These are phyloP conservation scores for Melanotaenia pygmaea DNA, from an alignment of 2,797 vertebrate species.

Conservation along the genomic window DNA sequence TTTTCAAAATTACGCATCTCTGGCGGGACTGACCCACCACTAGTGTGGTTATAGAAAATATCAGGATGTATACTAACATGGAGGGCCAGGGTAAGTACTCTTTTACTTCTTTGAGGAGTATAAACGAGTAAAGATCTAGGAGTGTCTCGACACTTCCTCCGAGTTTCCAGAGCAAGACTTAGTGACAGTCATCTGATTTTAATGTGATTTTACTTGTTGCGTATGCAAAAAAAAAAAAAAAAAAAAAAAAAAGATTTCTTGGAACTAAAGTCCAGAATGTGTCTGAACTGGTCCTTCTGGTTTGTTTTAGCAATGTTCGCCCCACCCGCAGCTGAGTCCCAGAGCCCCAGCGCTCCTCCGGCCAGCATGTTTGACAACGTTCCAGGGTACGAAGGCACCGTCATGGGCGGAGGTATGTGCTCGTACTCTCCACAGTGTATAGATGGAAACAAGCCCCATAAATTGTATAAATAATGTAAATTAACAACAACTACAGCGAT, in stretches of 20 bases:
- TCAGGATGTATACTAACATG: slow-evolving; percentile 1
- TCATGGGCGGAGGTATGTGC: slow-evolving; percentile 70
- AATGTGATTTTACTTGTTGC: neutral
- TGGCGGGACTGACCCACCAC: neutral
- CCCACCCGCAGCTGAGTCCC: slow-evolving; percentile 43
- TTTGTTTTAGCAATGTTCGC: slow-evolving; percentile 75
- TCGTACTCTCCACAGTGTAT: neutral
- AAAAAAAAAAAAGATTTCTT: neutral
- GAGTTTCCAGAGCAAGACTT: neutral
- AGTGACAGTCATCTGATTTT: neutral
- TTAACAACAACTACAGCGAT: too few relatives aligned
- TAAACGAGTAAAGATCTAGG: neutral
- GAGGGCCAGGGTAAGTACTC: slow-evolving; percentile 54
- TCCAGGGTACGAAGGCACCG: slow-evolving; percentile 84
- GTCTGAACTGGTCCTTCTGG: slow-evolving; percentile 64
- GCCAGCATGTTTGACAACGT: slow-evolving; percentile 78
- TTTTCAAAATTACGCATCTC: too few relatives aligned
- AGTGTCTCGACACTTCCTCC: fast-evolving
- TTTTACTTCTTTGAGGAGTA: neutral
- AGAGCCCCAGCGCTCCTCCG: slow-evolving; percentile 78
- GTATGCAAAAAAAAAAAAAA: too few relatives aligned
- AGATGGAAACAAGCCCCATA: too few relatives aligned
- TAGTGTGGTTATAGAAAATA: neutral
- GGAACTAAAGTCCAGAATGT: neutral
- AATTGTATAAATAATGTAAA: too few relatives aligned